Evolutionary conservation across 2,888 invertebrate species (phyloP).

Genomic region (Andrena bucephala): DNA sequence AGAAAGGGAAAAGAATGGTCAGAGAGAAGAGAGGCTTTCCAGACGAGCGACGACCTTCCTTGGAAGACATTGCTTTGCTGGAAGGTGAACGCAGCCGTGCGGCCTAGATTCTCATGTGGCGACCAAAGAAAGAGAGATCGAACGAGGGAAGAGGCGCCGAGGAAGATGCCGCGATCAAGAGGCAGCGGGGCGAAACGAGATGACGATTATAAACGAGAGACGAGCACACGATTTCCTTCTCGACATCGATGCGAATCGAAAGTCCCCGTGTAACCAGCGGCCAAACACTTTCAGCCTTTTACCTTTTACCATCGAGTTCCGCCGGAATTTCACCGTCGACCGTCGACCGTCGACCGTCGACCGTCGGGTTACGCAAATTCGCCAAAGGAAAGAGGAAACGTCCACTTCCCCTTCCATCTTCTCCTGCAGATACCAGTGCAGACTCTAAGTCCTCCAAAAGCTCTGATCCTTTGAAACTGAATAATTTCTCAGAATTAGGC

Average conservation of each 20-base stretch:
- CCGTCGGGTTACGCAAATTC: background rate
- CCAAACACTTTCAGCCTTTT: slow-evolving; percentile 70
- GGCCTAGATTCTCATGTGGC: slow-evolving; percentile 79
- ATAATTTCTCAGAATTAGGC: too few relatives aligned
- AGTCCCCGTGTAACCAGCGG: slow-evolving; percentile 58
- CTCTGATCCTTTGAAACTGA: too few relatives aligned
- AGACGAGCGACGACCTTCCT: slow-evolving; percentile 81
- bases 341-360: background rate
- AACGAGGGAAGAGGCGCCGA: slow-evolving; percentile 19
- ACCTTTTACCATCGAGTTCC: slow-evolving; percentile 57
- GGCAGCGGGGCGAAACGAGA: slow-evolving; percentile 60
- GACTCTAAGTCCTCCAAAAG: too few relatives aligned
- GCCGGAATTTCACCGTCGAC: slow-evolving; percentile 62
- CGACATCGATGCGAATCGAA: slow-evolving; percentile 70
- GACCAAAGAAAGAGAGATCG: slow-evolving; percentile 47
- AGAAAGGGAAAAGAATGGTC: slow-evolving; percentile 68
- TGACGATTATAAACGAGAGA: slow-evolving; percentile 69
- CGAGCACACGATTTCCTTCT: slow-evolving; percentile 61
- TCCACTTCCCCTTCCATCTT: background rate
- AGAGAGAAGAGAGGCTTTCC: slow-evolving; percentile 65
- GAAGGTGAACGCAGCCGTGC: slow-evolving; percentile 83
- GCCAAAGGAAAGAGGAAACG: background rate
- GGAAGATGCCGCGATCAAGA: slow-evolving; percentile 21
- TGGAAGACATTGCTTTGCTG: slow-evolving; percentile 80
- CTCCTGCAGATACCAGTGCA: too few relatives aligned